phyloP scores from a whole-genome alignment of 2,888 invertebrate genomes.

The Hypena proboscidalis region DNA sequence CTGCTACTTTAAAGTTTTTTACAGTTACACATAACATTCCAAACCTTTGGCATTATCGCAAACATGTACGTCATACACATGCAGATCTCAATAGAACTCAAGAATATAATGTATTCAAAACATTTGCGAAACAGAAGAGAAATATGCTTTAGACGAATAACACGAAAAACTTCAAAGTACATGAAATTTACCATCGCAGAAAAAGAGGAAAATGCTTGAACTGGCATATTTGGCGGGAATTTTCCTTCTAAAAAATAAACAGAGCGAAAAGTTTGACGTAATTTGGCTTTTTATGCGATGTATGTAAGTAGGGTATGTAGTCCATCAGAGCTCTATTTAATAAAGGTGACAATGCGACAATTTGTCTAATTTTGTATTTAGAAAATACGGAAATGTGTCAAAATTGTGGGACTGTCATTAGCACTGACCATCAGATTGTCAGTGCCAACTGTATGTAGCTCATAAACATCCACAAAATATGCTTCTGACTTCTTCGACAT shows the following conservation, averaged over 20 bases:
- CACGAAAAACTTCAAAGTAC: constrained; percentile 26
- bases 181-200: constrained; percentile 14
- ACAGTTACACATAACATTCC: no score
- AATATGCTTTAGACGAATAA: constrained; percentile 44
- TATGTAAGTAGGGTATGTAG: constrained; percentile 25
- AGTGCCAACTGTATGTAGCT: no score
- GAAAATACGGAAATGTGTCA: no score
- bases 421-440: no score
- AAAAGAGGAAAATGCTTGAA: constrained; percentile 14
- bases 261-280: neutral
- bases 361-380: no score
- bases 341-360: no score
- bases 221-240: constrained; percentile 15
- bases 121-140: constrained; percentile 30
- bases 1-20: no score
- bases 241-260: constrained; percentile 15
- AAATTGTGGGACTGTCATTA: no score
- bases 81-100: constrained; percentile 3
- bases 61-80: neutral
- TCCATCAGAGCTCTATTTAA: no score
- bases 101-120: constrained; percentile 28
- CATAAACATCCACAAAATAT: no score
- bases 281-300: constrained; percentile 22
- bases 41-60: no score
- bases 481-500: no score